phyloP scores from a whole-genome alignment of 2,113 vertebrate genomes.

The Manacus vitellinus region DNA sequence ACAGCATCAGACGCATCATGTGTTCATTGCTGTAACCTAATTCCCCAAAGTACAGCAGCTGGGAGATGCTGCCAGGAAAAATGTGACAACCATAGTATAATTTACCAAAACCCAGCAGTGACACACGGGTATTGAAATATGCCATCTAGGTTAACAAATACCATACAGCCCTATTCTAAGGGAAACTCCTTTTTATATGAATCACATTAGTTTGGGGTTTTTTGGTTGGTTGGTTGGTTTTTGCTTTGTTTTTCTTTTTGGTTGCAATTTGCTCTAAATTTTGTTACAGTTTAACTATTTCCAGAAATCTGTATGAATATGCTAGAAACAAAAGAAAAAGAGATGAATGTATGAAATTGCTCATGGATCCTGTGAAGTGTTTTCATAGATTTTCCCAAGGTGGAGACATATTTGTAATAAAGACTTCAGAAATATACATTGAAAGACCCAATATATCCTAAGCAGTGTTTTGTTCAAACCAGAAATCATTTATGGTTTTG shows the following conservation, averaged over 20 bases:
- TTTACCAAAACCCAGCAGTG: background rate
- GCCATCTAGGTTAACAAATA: background rate
- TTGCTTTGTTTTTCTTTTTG: fast-evolving
- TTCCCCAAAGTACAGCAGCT: constrained; percentile 14
- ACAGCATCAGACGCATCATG: background rate
- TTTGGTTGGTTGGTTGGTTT: background rate
- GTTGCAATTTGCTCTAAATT: background rate
- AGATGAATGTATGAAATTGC: background rate
- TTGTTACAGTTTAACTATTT: background rate
- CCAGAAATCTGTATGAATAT: background rate
- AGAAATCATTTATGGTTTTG: background rate
- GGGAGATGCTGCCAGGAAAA: constrained; percentile 46
- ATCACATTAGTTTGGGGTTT: background rate
- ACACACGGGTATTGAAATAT: background rate
- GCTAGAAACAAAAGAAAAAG: background rate
- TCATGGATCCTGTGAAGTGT: background rate
- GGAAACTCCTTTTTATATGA: background rate
- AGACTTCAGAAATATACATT: background rate
- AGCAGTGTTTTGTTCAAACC: background rate
- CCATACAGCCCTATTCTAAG: background rate
- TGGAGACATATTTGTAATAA: background rate
- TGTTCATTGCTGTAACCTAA: constrained; percentile 43
- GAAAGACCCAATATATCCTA: background rate
- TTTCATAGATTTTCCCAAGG: background rate
- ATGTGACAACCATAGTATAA: constrained; percentile 1